These are phyloP conservation scores for Helogale parvula DNA, from an alignment of 2,113 vertebrate species.

Conservation along the genomic window DNA sequence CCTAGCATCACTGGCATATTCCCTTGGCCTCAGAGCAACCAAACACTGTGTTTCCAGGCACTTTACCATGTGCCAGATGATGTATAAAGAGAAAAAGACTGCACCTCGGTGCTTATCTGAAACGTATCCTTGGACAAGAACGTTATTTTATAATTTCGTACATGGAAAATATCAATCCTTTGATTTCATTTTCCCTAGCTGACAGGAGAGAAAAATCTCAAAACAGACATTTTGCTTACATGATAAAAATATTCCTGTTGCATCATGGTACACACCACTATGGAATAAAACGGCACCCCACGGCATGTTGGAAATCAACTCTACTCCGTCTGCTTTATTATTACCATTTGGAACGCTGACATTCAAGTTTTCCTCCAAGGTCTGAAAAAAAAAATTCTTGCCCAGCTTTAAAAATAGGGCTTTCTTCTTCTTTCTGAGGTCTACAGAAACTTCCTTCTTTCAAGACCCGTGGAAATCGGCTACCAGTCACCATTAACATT, in stretches of 20 bases:
- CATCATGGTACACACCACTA: neutral
- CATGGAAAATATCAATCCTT: neutral
- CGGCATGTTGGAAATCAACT: neutral
- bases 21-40: neutral
- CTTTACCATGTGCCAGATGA: neutral
- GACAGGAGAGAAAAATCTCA: neutral
- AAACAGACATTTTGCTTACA: neutral
- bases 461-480: conserved; percentile 1
- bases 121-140: neutral
- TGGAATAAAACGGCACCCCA: neutral
- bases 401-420: neutral
- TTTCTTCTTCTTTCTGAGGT: neutral
- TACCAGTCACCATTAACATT: neutral
- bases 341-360: neutral
- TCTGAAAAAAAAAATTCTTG: neutral
- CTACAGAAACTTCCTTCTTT: conserved; percentile 20
- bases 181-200: conserved; percentile 5
- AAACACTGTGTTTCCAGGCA: neutral
- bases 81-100: neutral
- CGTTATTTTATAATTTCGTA: neutral
- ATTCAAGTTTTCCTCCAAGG: neutral
- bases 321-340: neutral
- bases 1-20: neutral
- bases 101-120: neutral
- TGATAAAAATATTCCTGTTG: neutral